Conservation (phyloP, 2,888 invertebrate species). For the Mechanitis mazaeus region DNA sequence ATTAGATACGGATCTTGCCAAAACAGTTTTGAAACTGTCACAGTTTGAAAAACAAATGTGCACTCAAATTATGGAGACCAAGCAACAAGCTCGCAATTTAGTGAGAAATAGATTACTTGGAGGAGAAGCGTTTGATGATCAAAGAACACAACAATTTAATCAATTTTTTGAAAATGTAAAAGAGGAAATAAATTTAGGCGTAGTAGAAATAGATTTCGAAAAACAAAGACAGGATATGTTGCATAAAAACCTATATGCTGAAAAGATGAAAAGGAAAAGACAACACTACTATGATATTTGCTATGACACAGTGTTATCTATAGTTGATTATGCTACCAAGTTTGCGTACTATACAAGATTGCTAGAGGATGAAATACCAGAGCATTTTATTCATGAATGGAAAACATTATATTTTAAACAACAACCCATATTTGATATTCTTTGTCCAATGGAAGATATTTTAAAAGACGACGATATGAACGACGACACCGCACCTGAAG, state of each 20-base stretch:
- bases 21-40: slow-evolving; percentile 78
- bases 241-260: slow-evolving; percentile 71
- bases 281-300: slow-evolving; percentile 71
- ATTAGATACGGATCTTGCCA: slow-evolving; percentile 69
- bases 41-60: slow-evolving; percentile 81
- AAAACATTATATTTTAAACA: slow-evolving; percentile 73
- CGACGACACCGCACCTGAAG: slow-evolving; percentile 46
- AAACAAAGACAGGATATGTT: slow-evolving; percentile 69
- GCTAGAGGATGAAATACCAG: slow-evolving; percentile 62
- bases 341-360: slow-evolving; percentile 66
- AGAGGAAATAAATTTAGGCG: slow-evolving; percentile 63
- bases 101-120: slow-evolving; percentile 70
- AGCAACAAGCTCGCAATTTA: slow-evolving; percentile 75
- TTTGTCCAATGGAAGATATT: slow-evolving; percentile 59
- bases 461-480: slow-evolving; percentile 48
- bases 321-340: slow-evolving; percentile 74
- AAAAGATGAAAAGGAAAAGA: slow-evolving; percentile 69
- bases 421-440: slow-evolving; percentile 72
- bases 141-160: slow-evolving; percentile 68
- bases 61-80: slow-evolving; percentile 78
- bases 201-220: slow-evolving; percentile 73
- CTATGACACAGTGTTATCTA: slow-evolving; percentile 68
- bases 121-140: slow-evolving; percentile 66
- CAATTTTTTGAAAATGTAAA: slow-evolving; percentile 62
- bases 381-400: slow-evolving; percentile 73